Base-by-base conservation (phyloP, 1,140 invertebrate genomes). In the Drosophila virilis region DNA sequence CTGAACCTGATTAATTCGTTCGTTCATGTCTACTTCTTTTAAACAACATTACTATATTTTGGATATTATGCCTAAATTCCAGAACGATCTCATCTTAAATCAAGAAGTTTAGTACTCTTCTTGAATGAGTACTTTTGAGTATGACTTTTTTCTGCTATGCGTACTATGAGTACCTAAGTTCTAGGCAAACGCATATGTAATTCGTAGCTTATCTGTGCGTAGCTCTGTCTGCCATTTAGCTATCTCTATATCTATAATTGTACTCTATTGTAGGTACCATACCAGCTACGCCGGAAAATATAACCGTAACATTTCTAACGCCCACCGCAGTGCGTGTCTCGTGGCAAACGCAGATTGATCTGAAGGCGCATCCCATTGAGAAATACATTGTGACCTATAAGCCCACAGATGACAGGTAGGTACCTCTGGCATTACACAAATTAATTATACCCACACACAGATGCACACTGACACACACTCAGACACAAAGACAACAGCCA, bases 361-460 rank as follows among this genome's bases (percentile, higher is more conserved):
- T 94, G 74, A 90, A 85, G 77, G 88, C 91, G 67, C 88, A 92
- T 86, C 94, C 95, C 64, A 95, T 97, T 57, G 96, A 97, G 73
- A 97, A 97, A 92, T 97, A 97, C 93, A 96, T 97, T 92, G 96
- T 97, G 84, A 96, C 95, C 13, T 97, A 97, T 58, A 92, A 92
- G 72, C 91, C 91, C 46, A 91, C 91, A 58, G 91, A 92, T 78
- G 91, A 91, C 84, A 91, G 91, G 91, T 92, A 92, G 80, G 88
- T 88, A 88, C 76, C 76, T 73, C 72, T 73, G 79, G 75, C 67
- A 80, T 78, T 61, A 50, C 62, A 65, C 13, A 83, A 81, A 67
- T 77, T 66, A 67, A 60, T 13, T 43, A 50, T 40, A 10, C 51
- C 70, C 43, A 57, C 68, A 58, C 40, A 32, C 70, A 65, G 13